Conservation (phyloP, 2,797 vertebrate genomes). For the Carapus acus region DNA sequence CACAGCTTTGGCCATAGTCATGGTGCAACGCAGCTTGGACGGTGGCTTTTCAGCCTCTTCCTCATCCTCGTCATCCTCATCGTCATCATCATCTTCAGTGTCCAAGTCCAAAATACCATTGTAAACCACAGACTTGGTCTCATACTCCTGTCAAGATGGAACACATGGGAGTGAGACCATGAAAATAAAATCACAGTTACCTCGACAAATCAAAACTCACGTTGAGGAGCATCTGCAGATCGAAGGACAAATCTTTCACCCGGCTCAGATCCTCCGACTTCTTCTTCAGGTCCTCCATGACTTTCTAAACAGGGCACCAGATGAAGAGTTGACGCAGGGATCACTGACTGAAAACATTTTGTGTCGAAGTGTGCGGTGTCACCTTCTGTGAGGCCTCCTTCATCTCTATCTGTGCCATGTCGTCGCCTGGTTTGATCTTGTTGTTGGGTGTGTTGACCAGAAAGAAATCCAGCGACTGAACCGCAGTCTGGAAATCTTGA, state of each 20-base stretch:
- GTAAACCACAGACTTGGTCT: conserved; percentile 77
- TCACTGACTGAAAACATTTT: not conserved
- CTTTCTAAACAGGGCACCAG: conserved; percentile 66
- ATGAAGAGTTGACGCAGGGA: not conserved
- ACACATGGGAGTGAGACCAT: not conserved
- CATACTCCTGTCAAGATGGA: conserved; percentile 77
- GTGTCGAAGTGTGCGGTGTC: not conserved
- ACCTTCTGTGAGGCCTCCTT: conserved; percentile 88
- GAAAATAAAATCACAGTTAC: too few relatives aligned
- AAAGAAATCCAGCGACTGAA: conserved; percentile 82
- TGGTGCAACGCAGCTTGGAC: conserved; percentile 55
- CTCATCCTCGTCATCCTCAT: conserved; percentile 40
- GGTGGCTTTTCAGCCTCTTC: conserved; percentile 54
- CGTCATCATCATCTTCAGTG: conserved; percentile 48
- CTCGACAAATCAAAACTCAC: conserved; percentile 57
- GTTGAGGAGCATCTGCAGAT: conserved; percentile 78
- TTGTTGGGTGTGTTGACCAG: conserved; percentile 81
- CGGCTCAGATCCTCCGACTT: conserved; percentile 73
- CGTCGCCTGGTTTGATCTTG: conserved; percentile 71
- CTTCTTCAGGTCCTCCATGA: conserved; percentile 79
- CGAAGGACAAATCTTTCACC: conserved; percentile 70
- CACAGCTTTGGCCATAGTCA: conserved; percentile 76
- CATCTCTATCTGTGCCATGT: conserved; percentile 71
- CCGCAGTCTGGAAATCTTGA: conserved; percentile 81
- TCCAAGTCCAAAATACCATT: conserved; percentile 71